phyloP scores from a whole-genome alignment of 2,888 invertebrate species.

The Caenorhabditis panamensis region DNA sequence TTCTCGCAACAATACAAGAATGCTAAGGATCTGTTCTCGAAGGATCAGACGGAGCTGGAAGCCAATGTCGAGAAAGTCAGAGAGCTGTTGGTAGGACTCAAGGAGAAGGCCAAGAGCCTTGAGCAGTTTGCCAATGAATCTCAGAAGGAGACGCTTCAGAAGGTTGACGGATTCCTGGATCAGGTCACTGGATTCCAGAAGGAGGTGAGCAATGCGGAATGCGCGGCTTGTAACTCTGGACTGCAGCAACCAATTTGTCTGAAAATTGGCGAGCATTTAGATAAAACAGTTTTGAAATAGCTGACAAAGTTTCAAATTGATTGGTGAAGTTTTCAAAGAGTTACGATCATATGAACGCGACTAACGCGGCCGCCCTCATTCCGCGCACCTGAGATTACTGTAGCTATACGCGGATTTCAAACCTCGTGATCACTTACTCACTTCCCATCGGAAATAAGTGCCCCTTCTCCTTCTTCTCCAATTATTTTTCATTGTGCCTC shows the following conservation, averaged over 20 bases:
- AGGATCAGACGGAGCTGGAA: constrained; percentile 64
- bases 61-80: constrained; percentile 70
- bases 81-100: constrained; percentile 69
- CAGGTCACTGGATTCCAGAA: constrained; percentile 67
- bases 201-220: constrained; percentile 51
- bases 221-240: no score
- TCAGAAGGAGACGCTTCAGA: constrained; percentile 71
- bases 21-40: constrained; percentile 70
- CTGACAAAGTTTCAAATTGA: no score
- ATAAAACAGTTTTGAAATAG: no score
- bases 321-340: no score
- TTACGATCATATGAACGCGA: no score
- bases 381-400: no score
- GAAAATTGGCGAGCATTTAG: no score
- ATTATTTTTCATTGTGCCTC: constrained; percentile 13
- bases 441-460: not conserved
- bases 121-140: constrained; percentile 70
- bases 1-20: constrained; percentile 68
- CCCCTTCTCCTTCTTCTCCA: constrained; percentile 9
- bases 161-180: constrained; percentile 67
- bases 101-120: constrained; percentile 70
- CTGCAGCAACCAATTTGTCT: no score
- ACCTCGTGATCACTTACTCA: not conserved
- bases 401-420: no score
- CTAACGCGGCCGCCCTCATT: no score